Evolutionary conservation across 53 echinoderm and acorn worm genomes (phyloP).

Genomic region (Patiria pectinifera): DNA sequence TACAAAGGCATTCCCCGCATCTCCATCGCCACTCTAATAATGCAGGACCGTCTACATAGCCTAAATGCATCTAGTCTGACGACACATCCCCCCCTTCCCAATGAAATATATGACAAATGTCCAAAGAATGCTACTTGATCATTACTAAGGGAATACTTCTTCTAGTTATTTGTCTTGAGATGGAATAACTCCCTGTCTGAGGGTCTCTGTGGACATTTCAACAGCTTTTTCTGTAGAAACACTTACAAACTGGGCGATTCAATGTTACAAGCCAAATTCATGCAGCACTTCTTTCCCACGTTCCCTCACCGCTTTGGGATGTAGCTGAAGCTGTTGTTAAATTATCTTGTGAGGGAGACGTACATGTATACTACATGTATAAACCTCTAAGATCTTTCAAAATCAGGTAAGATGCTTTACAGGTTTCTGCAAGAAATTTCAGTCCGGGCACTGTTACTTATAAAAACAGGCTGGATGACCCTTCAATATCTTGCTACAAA

Average conservation of each 20-base stretch:
- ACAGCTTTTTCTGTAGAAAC: background rate
- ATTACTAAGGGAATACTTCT: slow-evolving; percentile 20
- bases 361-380: no score
- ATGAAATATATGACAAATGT: slow-evolving; percentile 7
- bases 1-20: slow-evolving; percentile 15
- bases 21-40: slow-evolving; percentile 32
- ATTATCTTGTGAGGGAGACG: no score
- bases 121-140: slow-evolving; percentile 31
- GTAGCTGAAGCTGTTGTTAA: no score
- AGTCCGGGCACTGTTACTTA: no score
- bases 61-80: background rate
- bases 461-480: no score
- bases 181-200: background rate
- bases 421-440: no score
- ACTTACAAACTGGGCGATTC: background rate
- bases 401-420: no score
- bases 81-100: background rate
- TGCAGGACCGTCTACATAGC: slow-evolving; percentile 4
- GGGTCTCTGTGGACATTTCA: background rate
- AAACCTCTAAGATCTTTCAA: no score
- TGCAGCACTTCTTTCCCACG: background rate
- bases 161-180: slow-evolving; percentile 16
- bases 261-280: background rate
- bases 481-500: no score
- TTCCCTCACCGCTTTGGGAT: no score